Percentiles rank a stretch among this genome's conserved stretches.
Conservation (phyloP, 1,140 invertebrate genomes). For the Brachionus manjavacas region DNA sequence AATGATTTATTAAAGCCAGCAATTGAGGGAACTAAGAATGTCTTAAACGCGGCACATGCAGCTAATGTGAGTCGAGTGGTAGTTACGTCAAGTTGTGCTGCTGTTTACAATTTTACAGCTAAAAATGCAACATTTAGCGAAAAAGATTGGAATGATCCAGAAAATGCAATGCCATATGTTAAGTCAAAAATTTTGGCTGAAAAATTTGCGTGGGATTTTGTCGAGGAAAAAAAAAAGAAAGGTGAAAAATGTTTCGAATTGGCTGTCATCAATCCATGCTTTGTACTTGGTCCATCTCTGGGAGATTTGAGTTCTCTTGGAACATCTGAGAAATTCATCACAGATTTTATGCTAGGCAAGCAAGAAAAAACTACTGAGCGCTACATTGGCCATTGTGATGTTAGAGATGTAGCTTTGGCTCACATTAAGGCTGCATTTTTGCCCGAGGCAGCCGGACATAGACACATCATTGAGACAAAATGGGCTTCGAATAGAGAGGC, state of each 20-base stretch:
- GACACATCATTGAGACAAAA: slow-evolving; percentile 46
- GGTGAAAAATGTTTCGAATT: slow-evolving; percentile 57
- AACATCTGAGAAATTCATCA: slow-evolving; percentile 47
- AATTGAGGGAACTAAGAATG: slow-evolving; percentile 61
- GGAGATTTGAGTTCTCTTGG: slow-evolving; percentile 49
- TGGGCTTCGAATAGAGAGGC: not conserved
- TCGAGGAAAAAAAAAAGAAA: slow-evolving; percentile 57
- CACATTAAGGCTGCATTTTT: slow-evolving; percentile 60
- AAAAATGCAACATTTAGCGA: slow-evolving; percentile 59
- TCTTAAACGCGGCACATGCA: slow-evolving; percentile 59
- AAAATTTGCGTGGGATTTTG: slow-evolving; percentile 63
- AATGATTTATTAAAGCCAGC: slow-evolving; percentile 59
- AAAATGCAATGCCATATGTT: slow-evolving; percentile 55
- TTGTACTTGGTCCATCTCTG: slow-evolving; percentile 59
- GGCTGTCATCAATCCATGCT: slow-evolving; percentile 60
- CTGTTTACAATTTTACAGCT: slow-evolving; percentile 52
- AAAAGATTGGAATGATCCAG: slow-evolving; percentile 59
- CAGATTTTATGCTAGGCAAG: not conserved
- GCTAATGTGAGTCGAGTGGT: slow-evolving; percentile 61
- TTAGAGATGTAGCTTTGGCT: slow-evolving; percentile 62
- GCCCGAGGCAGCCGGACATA: slow-evolving; percentile 54
- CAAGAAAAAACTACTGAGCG: not conserved
- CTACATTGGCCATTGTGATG: slow-evolving; percentile 54
- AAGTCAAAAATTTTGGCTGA: slow-evolving; percentile 63
- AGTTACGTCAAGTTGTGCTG: slow-evolving; percentile 59